phyloP scores from a whole-genome alignment of 2,888 invertebrate species.

The Toxonevra muliebris region DNA sequence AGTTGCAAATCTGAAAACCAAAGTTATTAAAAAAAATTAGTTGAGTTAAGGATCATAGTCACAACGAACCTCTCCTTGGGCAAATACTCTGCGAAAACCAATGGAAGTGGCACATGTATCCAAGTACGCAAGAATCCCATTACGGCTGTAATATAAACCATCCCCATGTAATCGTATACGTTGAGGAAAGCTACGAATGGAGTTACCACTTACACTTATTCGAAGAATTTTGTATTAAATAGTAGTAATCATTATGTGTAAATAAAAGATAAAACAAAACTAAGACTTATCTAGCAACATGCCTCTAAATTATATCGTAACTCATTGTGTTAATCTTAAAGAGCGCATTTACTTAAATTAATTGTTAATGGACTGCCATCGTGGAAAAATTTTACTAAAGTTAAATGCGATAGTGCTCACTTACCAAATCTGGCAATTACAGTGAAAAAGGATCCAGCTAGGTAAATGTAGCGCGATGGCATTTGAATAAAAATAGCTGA shows the following conservation, averaged over 20 bases:
- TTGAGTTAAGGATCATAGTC: background rate
- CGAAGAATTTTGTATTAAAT: too few species aligned
- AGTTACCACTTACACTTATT: too few species aligned
- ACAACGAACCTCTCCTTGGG: conserved; percentile 67
- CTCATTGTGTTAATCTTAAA: conserved; percentile 10
- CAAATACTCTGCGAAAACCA: conserved; percentile 75
- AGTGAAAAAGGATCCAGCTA: conserved; percentile 73
- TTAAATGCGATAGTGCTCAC: conserved; percentile 42
- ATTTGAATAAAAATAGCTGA: conserved; percentile 71
- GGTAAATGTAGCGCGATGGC: conserved; percentile 73
- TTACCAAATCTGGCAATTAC: conserved; percentile 75
- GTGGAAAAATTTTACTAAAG: background rate
- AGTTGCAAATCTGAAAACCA: conserved; percentile 70
- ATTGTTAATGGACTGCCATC: background rate
- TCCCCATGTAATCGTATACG: conserved; percentile 67
- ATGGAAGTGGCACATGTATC: conserved; percentile 75
- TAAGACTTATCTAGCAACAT: too few species aligned
- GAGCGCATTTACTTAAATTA: background rate
- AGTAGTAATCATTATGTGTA: too few species aligned
- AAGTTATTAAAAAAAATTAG: conserved; percentile 5
- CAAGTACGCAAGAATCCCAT: conserved; percentile 77
- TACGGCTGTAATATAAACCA: conserved; percentile 69
- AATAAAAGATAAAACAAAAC: too few species aligned
- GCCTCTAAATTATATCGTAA: background rate
- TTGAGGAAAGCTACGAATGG: conserved; percentile 67